These are phyloP conservation scores for Paradoxurus hermaphroditus DNA, from an alignment of 2,113 vertebrate genomes.

Conservation along the genomic window DNA sequence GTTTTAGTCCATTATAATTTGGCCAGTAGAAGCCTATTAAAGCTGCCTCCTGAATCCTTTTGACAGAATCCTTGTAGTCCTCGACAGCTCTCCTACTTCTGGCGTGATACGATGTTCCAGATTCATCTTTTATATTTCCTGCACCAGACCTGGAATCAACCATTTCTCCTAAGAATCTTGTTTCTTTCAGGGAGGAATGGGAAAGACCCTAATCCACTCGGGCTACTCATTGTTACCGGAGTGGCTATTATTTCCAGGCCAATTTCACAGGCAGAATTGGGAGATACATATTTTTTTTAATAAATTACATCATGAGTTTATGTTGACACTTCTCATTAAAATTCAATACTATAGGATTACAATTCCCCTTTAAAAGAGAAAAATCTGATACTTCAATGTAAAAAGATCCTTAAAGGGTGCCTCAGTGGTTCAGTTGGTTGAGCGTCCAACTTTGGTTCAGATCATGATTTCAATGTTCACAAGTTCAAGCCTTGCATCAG, in stretches of 20 bases:
- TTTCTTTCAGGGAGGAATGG: not conserved
- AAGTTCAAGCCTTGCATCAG: not conserved
- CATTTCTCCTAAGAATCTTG: not conserved
- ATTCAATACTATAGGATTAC: not conserved
- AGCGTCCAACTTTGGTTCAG: not conserved
- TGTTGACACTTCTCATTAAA: not conserved
- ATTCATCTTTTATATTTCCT: not conserved
- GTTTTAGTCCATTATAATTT: not conserved
- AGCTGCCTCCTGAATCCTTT: not conserved
- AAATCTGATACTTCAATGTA: not conserved
- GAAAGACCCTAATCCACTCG: not conserved
- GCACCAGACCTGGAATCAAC: not conserved
- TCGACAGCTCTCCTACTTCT: not conserved
- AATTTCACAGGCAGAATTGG: not conserved
- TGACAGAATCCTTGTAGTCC: not conserved
- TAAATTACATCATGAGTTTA: not conserved
- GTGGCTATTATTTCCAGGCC: not conserved
- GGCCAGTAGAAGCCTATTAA: not conserved
- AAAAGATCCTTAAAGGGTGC: not conserved
- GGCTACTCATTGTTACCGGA: not conserved
- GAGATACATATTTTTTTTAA: not conserved
- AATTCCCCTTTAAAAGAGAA: constrained; percentile 27
- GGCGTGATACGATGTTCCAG: not conserved
- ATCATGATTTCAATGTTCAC: not conserved
- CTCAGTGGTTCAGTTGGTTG: not conserved